phyloP scores from a whole-genome alignment of 2,797 vertebrate species.

The Oreochromis mossambicus region DNA sequence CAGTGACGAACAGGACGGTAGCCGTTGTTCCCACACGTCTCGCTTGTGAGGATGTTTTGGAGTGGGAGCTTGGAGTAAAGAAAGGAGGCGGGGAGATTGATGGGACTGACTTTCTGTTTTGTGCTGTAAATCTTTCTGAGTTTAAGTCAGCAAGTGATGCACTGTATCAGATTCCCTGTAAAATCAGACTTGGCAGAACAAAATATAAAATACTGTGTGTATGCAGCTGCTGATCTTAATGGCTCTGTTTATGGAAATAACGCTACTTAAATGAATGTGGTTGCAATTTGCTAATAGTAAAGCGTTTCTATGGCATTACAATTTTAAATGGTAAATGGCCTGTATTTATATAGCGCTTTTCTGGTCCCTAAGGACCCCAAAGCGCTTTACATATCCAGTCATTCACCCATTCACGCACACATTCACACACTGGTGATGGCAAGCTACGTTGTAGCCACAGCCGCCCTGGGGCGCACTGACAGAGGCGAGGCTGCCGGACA shows the following conservation, averaged over 20 bases:
- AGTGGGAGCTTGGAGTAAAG: constrained; percentile 1
- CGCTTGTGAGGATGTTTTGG: not conserved
- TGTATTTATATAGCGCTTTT: no score
- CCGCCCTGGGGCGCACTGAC: no score
- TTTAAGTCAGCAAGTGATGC: not conserved
- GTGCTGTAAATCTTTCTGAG: not conserved
- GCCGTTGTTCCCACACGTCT: constrained; percentile 9
- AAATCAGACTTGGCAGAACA: not conserved
- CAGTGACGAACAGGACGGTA: constrained; percentile 11
- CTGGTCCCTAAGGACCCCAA: no score
- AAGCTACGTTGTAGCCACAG: no score
- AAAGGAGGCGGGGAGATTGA: not conserved
- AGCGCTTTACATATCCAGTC: no score
- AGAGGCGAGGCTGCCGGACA: no score
- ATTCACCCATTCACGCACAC: no score
- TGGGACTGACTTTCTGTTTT: not conserved
- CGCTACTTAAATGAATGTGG: not conserved
- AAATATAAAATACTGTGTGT: not conserved
- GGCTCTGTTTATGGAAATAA: not conserved
- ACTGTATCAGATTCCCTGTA: not conserved
- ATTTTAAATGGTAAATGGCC: no score
- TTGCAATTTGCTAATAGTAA: not conserved
- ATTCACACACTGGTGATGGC: no score
- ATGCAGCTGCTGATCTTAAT: not conserved
- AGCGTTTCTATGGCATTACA: not conserved